These are phyloP conservation scores for Sphinx pinastri DNA, from an alignment of 2,888 invertebrate genomes.

Conservation along the genomic window DNA sequence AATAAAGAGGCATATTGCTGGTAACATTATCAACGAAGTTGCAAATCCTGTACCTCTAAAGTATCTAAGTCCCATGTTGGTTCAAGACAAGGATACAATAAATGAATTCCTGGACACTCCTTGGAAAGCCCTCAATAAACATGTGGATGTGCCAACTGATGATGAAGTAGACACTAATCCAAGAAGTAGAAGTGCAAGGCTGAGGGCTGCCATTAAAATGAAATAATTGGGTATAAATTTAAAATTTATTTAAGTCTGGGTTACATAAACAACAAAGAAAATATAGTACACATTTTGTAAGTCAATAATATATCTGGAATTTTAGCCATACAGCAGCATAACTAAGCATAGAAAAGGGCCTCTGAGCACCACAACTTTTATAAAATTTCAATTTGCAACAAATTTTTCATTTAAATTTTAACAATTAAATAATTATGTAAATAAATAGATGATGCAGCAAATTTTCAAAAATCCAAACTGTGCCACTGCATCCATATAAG, in stretches of 20 bases:
- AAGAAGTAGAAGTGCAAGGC: conserved; percentile 93
- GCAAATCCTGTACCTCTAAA: conserved; percentile 89
- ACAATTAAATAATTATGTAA: no score
- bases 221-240: conserved; percentile 56
- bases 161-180: conserved; percentile 92
- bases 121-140: conserved; percentile 92
- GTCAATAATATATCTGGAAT: no score
- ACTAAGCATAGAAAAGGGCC: no score
- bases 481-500: no score
- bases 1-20: conserved; percentile 94
- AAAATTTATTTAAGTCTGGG: neutral
- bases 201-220: conserved; percentile 92
- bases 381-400: no score
- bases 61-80: conserved; percentile 86
- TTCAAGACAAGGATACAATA: conserved; percentile 85
- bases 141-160: conserved; percentile 89
- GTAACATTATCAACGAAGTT: conserved; percentile 88
- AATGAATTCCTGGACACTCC: conserved; percentile 85
- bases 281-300: no score
- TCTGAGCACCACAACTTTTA: no score
- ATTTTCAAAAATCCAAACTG: no score
- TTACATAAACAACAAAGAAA: no score
- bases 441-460: no score
- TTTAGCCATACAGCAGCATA: no score
- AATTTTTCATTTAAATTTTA: no score